phyloP scores from a whole-genome alignment of 2,888 invertebrate genomes.

The Tubiluchus corallicola region DNA sequence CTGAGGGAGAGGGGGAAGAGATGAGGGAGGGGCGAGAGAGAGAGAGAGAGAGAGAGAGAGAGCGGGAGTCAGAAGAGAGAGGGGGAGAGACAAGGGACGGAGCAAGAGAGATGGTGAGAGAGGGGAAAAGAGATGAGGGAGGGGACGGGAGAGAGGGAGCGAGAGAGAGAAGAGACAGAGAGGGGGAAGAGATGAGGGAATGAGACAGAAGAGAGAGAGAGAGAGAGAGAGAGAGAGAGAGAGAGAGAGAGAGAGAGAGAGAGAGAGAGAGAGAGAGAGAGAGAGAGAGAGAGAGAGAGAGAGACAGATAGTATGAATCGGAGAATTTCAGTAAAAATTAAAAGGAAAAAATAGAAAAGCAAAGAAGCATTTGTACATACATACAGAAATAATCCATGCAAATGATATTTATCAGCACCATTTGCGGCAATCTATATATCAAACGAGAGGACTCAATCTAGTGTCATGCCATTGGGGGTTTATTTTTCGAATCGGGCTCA shows the following conservation, averaged over 20 bases:
- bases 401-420: too few species aligned
- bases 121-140: not conserved
- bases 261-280: constrained; percentile 1
- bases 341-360: too few species aligned
- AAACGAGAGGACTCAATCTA: too few species aligned
- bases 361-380: too few species aligned
- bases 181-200: not conserved
- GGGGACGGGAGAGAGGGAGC: constrained; percentile 1
- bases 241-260: constrained; percentile 1
- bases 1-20: not conserved
- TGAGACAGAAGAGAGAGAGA: not conserved
- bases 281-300: constrained; percentile 3
- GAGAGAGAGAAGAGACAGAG: not conserved
- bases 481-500: too few species aligned
- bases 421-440: too few species aligned
- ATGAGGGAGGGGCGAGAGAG: not conserved
- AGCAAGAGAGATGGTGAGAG: not conserved
- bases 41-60: constrained; percentile 3
- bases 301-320: not conserved
- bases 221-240: not conserved
- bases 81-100: not conserved
- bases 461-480: too few species aligned
- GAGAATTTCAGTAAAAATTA: too few species aligned
- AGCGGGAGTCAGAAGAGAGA: not conserved
- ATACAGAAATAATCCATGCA: too few species aligned